A percentile compares a stretch with the other conserved stretches of the same genome.
These are phyloP conservation scores for Nasonovia ribisnigri DNA, from an alignment of 2,888 invertebrate species.

Conservation along the genomic window DNA sequence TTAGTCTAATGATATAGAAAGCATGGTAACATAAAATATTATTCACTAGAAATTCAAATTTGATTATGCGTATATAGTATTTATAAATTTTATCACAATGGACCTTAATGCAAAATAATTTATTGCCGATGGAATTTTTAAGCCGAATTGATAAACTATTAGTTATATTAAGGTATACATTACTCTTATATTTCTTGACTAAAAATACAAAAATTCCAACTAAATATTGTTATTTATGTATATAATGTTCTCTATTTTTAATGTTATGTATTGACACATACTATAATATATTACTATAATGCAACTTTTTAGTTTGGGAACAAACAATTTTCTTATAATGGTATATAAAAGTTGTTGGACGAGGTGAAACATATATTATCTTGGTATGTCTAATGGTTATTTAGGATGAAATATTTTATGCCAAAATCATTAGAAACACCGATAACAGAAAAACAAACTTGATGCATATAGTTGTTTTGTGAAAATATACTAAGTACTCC, in stretches of 20 bases:
- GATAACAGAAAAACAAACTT: neutral
- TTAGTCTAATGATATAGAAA: constrained; percentile 23
- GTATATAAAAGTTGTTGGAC: neutral
- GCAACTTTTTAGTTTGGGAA: neutral
- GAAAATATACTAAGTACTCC: neutral
- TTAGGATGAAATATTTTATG: neutral
- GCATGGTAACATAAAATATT: neutral
- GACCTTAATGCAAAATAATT: neutral
- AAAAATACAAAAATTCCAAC: neutral
- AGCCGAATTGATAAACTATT: neutral
- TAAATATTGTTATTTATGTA: neutral
- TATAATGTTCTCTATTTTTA: neutral
- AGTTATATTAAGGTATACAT: neutral
- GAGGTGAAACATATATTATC: neutral
- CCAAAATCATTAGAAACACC: neutral
- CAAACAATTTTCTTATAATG: neutral
- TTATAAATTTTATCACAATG: neutral
- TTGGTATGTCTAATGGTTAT: neutral
- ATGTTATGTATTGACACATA: neutral
- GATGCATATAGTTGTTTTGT: neutral
- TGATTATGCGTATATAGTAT: neutral
- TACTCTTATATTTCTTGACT: neutral
- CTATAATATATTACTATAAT: neutral
- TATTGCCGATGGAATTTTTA: neutral
- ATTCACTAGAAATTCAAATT: neutral